These are phyloP conservation scores for Coptotermes formosanus DNA, from an alignment of 1,140 invertebrate species.

Conservation along the genomic window DNA sequence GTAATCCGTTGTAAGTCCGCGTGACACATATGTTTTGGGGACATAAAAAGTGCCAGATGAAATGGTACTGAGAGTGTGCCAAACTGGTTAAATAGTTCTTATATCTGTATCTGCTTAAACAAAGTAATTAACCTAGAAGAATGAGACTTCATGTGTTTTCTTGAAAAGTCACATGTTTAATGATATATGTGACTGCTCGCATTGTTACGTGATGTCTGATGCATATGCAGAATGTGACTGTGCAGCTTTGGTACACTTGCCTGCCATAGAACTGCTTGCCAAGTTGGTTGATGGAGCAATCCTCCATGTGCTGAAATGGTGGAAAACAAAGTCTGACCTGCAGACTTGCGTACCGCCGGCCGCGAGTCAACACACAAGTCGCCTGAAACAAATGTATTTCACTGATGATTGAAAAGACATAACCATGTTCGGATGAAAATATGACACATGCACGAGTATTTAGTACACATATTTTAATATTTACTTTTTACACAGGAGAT, in stretches of 20 bases:
- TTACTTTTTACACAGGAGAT: too few species aligned
- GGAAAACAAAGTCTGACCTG: constrained; percentile 96
- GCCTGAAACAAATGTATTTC: constrained; percentile 49
- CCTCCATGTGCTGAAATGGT: constrained; percentile 94
- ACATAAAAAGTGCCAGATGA: too few species aligned
- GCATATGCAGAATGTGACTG: too few species aligned
- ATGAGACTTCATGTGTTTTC: not conserved
- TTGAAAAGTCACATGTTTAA: not conserved
- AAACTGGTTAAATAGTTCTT: too few species aligned
- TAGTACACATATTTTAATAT: too few species aligned
- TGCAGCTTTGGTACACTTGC: constrained; percentile 37
- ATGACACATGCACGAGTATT: not conserved
- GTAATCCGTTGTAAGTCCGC: too few species aligned
- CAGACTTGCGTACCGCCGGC: constrained; percentile 96
- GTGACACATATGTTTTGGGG: too few species aligned
- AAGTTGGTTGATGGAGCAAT: constrained; percentile 81
- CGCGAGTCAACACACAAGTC: constrained; percentile 93
- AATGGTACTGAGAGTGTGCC: too few species aligned
- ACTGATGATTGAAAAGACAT: not conserved
- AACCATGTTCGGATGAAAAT: not conserved
- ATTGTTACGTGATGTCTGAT: not conserved
- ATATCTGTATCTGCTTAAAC: too few species aligned
- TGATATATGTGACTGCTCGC: not conserved
- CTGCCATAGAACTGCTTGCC: constrained; percentile 87
- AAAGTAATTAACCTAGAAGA: not conserved